Evolutionary conservation across 2,797 vertebrate species (phyloP), one percentile per base, ranked within the genome.

Genomic region (Hippopotamyrus pictus): DNA sequence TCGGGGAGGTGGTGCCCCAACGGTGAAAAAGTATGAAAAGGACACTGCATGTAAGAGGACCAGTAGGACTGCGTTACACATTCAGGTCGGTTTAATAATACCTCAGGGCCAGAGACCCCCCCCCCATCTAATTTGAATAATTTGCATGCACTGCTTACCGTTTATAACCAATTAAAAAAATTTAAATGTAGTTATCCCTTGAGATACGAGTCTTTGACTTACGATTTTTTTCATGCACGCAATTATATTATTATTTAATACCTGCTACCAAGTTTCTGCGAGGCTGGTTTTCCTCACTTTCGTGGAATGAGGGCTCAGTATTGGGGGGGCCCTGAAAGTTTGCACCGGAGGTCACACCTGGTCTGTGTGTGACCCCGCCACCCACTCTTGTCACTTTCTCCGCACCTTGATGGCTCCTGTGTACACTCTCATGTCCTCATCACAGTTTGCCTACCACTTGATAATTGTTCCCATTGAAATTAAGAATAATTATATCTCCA

Each of bases 1-100:
- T 89, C 48, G 17, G 37, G 46, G 37, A 88, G 79, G 65, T 73
- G 82, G 11, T 73, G 53, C 88, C 89, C 65, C 12, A 73, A 46
- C 3, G 29, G 44, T 90, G 90, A 86, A 79, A 19, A 82, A 19
- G 37, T 82, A 19, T 44, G n/a, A 84, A 90, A 25, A 87, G 86
- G 69, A 46, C 44, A 37, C 88, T 90, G 59, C 69, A 90, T 92
- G 44, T 91, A 88, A 51, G 33, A 88, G 65, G 41, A n/a, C 51
- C 88, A 37, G 90, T 90, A 87, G 86, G 73, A 54, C 69, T 92
- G 25, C 53, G 88, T 88, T 90, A 90, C 89, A 89, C 83, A 88
- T 89, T 19, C 11, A 85, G 29, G 88, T 17, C 6, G 51, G 65
- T 91, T 86, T 88, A 76, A 92, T 89, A 90, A 89, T 87, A 79